These are phyloP conservation scores for Oryzias javanicus DNA, from an alignment of 2,113 vertebrate genomes.

Conservation along the genomic window DNA sequence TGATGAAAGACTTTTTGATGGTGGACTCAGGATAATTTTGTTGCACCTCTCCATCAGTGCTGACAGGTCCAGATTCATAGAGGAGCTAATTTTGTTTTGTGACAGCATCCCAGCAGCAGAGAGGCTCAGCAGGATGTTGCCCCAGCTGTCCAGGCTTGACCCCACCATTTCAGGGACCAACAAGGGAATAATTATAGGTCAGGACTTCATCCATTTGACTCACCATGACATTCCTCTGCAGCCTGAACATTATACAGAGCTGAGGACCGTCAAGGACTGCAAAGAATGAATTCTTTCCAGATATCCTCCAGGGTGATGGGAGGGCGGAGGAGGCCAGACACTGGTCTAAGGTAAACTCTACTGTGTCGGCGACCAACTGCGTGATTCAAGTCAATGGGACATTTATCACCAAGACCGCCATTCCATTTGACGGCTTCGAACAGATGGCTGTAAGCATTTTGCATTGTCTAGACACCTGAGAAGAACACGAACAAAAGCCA, in stretches of 20 bases:
- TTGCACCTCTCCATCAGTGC: constrained; percentile 50
- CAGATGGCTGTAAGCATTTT: constrained; percentile 66
- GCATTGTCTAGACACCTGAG: constrained; percentile 64
- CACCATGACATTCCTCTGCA: constrained; percentile 70
- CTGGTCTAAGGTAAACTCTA: constrained; percentile 29
- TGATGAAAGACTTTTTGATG: constrained; percentile 33
- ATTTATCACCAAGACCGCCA: constrained; percentile 50
- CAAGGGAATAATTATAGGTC: constrained; percentile 80
- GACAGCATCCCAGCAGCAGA: constrained; percentile 65
- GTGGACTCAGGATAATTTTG: constrained; percentile 1
- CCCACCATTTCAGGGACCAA: constrained; percentile 72
- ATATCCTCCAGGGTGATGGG: constrained; percentile 48
- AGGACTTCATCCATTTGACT: constrained; percentile 70
- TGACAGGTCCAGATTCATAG: constrained; percentile 47
- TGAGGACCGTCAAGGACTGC: constrained; percentile 67
- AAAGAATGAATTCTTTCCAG: constrained; percentile 61
- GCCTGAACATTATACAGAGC: constrained; percentile 63
- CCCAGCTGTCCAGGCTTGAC: constrained; percentile 78
- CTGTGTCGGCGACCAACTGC: constrained; percentile 38
- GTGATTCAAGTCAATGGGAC: constrained; percentile 59
- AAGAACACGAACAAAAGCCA: constrained; percentile 28
- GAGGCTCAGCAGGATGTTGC: constrained; percentile 73
- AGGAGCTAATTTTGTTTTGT: constrained; percentile 71
- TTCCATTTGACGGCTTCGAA: constrained; percentile 61
- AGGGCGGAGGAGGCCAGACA: constrained; percentile 38